phyloP scores from a whole-genome alignment of 2,888 invertebrate species.

The Dioctria linearis region DNA sequence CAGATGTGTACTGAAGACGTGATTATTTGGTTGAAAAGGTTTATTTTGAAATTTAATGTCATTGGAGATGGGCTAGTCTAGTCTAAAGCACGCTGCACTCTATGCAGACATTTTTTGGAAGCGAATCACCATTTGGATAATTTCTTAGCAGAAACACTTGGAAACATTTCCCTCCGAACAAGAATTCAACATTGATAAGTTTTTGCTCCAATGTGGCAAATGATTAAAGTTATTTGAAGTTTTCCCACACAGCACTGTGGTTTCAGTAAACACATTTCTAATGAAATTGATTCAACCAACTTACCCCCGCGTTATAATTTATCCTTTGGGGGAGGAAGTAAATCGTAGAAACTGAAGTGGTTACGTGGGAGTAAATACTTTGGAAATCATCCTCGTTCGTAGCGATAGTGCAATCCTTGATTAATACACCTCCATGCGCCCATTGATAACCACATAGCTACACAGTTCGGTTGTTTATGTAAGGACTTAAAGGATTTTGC shows the following conservation, averaged over 20 bases:
- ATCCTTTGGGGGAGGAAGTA: neutral
- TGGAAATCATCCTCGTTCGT: neutral
- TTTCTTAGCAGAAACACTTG: neutral
- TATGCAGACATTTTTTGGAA: neutral
- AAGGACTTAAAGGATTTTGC: slow-evolving; percentile 14
- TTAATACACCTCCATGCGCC: neutral
- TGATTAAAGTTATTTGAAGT: no score
- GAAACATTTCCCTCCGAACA: neutral
- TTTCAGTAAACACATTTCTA: neutral
- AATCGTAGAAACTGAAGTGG: neutral
- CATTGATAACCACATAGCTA: neutral
- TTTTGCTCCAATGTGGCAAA: no score
- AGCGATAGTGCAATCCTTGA: neutral
- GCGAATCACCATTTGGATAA: neutral
- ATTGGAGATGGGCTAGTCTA: neutral
- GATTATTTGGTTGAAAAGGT: neutral
- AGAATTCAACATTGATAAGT: neutral
- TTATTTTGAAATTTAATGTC: neutral
- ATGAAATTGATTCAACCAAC: slow-evolving; percentile 6
- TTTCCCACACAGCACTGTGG: slow-evolving; percentile 3
- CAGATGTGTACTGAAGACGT: neutral
- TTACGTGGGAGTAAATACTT: neutral
- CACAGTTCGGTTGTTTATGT: neutral
- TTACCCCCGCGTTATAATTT: neutral
- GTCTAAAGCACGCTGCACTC: neutral